Evolutionary conservation across 2,888 invertebrate species (phyloP).

Genomic region (Harpagoxenus sublaevis): DNA sequence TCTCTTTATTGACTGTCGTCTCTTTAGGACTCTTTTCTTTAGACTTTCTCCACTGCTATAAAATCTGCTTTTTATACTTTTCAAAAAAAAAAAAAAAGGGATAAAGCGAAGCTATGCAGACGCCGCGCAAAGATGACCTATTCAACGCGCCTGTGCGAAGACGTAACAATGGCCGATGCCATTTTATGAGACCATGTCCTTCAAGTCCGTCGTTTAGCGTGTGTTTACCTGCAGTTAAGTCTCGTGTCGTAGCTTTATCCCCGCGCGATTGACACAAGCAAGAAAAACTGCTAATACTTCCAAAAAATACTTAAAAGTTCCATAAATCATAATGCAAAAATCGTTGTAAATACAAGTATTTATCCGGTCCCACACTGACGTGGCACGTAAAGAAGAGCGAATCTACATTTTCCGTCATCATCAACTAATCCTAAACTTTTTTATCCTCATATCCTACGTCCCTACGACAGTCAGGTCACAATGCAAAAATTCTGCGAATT

Average conservation of each 20-base stretch:
- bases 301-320: too few relatives aligned
- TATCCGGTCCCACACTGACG: conserved; percentile 52
- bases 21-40: neutral
- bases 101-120: neutral
- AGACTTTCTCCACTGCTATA: neutral
- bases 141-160: neutral
- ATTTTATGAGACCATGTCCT: neutral
- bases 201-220: neutral
- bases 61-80: neutral
- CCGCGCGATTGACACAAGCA: neutral
- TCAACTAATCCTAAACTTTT: neutral
- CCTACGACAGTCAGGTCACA: neutral
- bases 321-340: neutral
- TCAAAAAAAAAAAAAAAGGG: neutral
- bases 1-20: neutral
- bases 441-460: neutral
- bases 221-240: neutral
- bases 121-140: neutral
- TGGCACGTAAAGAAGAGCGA: conserved; percentile 58
- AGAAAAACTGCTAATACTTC: neutral
- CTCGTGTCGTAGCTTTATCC: neutral
- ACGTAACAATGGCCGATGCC: neutral
- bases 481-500: neutral
- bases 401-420: neutral
- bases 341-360: conserved; percentile 77